Conservation (phyloP, 2,888 invertebrate genomes). For the Ferrisia virgata region DNA sequence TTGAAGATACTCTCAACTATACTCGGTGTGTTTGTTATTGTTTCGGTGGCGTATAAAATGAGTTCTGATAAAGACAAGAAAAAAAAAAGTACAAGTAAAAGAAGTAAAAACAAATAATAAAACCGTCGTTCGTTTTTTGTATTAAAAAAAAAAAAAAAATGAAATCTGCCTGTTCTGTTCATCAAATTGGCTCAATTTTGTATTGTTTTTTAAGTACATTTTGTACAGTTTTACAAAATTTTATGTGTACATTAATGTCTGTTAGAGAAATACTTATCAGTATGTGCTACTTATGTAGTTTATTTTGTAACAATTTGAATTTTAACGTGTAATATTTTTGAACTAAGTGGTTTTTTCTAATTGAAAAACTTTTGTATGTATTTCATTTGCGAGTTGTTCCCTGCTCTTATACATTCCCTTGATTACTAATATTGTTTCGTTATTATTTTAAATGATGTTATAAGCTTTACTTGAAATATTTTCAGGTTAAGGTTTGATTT, state of each 20-base stretch:
- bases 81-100: neutral
- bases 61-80: slow-evolving; percentile 22
- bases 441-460: neutral
- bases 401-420: neutral
- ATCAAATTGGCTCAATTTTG: neutral
- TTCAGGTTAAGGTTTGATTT: neutral
- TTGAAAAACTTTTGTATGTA: neutral
- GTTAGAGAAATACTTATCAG: neutral
- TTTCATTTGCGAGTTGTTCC: neutral
- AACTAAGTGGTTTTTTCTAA: neutral
- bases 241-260: neutral
- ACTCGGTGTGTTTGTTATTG: slow-evolving; percentile 36
- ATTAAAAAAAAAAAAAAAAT: neutral
- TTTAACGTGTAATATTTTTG: neutral
- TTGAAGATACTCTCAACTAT: slow-evolving; percentile 32
- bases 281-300: neutral
- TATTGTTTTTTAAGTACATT: neutral
- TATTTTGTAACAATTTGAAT: neutral
- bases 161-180: neutral
- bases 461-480: neutral
- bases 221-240: neutral
- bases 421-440: neutral
- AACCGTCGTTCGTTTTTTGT: neutral
- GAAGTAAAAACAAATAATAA: slow-evolving; percentile 34
- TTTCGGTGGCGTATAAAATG: slow-evolving; percentile 34